Evolutionary conservation across 2,888 invertebrate species (phyloP), one percentile per base, ranked within the genome.

Genomic region (Timandra comae): DNA sequence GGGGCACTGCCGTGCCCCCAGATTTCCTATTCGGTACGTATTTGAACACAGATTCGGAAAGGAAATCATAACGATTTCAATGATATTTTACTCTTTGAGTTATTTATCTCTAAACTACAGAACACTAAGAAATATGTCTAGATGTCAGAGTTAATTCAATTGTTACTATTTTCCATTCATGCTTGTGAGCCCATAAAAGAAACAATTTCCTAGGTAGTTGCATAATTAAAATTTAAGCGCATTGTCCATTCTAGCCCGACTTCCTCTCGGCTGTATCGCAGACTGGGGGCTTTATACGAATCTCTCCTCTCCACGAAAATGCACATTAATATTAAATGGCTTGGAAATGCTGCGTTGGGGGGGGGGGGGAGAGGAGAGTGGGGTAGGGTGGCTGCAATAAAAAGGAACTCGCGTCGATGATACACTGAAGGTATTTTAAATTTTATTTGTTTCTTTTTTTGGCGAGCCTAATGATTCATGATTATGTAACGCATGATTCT

Each of bases 291-390:
- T 81, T 80, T 79, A 74, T 80, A 76, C 79, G 82, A 84, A 84
- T 82, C 77, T 76, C 79, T 75, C 68, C 68, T 73, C 77, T 81
- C 78, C 77, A 79, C 82, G 84, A 84, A 86, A 86, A 85, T 86
- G 85, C 86, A 85, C 86, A 86, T 86, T 86, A 86, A 86, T 86
- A 86, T 86, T 86, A 86, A 86, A 86, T 86, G 86, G 86, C 82
- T 84, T 80, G 86, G 86, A 86, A 86, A 85, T 84, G 84, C 80
- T 80, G 76, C 77, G 80, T 81, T 67, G 77, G 70, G 68, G 74
- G 44, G 49, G 65, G 43, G 43, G 30, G 51, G 59, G 52, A 68
- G 74, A 43, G 49, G 65, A 43, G 43, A 30, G 51, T 58, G 52
- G 57, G 62, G 61, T 56, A 60, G 56, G 66, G 66, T 51, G 68